phyloP scores from a whole-genome alignment of 1,140 invertebrate genomes.

The Archivesica marissinica region DNA sequence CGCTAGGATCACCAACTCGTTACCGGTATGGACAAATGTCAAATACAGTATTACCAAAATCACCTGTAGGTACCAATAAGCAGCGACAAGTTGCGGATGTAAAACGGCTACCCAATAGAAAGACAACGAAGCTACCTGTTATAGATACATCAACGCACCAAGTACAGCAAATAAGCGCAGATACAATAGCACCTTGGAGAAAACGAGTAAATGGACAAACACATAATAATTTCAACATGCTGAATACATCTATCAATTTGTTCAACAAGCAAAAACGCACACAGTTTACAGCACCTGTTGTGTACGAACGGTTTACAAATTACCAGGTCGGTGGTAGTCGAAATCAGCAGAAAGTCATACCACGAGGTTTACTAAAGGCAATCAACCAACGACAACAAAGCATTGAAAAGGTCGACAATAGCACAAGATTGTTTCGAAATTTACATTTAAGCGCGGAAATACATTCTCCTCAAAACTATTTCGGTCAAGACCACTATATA shows the following conservation, averaged over 20 bases:
- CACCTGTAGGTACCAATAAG: no score
- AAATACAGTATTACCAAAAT: no score
- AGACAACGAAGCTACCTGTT: conserved; percentile 7
- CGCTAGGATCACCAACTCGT: no score
- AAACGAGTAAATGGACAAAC: not conserved
- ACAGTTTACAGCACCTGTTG: not conserved
- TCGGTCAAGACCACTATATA: conserved; percentile 11
- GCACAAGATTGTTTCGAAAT: not conserved
- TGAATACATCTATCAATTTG: conserved; percentile 6
- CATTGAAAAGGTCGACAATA: not conserved
- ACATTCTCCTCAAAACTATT: conserved; percentile 16
- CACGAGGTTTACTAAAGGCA: not conserved
- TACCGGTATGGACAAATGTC: no score
- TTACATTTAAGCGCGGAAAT: not conserved
- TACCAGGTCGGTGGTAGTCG: conserved; percentile 3
- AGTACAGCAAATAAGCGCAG: not conserved
- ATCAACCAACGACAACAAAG: not conserved
- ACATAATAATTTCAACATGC: no score
- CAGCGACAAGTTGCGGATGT: no score
- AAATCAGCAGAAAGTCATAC: not conserved
- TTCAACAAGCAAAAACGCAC: not conserved
- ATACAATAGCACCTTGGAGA: not conserved
- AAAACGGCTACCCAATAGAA: no score
- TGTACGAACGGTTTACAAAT: conserved; percentile 36
- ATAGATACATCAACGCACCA: conserved; percentile 24